Evolutionary conservation across 2,113 vertebrate genomes (phyloP), one percentile per base, ranked within the genome.

Genomic region (Azemiops feae): DNA sequence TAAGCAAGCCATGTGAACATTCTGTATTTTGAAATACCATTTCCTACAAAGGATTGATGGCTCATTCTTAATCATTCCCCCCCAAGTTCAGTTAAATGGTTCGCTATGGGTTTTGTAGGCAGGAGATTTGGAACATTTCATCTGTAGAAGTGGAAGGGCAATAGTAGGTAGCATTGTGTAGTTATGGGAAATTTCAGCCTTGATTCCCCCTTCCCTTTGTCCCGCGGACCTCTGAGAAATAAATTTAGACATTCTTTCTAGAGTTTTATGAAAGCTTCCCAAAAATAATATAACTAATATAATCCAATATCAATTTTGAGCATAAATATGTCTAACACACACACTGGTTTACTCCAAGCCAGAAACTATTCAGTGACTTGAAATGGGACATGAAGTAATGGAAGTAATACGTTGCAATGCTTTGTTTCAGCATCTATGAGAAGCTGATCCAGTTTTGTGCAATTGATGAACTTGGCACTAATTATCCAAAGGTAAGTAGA

Each of bases 401-500:
- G 16, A 64, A 88, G 50, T 92, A 92, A 93, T 39, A 60, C 60
- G 87, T 52, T 30, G 16, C 12, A 52, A 20, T 95, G 87, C 93
- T 91, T 85, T 89, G 95, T 97, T 97, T 86, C 95, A 99, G 99
- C 96, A 99, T 99, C 96, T 99, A 99, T 54, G 99, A 99, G 96
- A 99, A 99, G 94, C 98, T 99, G 92, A 99, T 99, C 96, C 99
- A 99, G 97, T 99, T 98, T 96, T 99, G 99, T 95, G 97, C 98
- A 1, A 99, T 99, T 39, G 99, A 99, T 91, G 99, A 99, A 94
- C 98, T 99, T 0, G 99, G 99, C 94, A 99, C 99, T 0, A 99
- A 99, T 97, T 99, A 99, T 93, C 99, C 99, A 9, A 99, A 99
- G 97, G 98, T 98, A 91, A 97, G 96, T 92, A 22, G n/a, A 88